Evolutionary conservation across 2,797 vertebrate species (phyloP), one percentile per base, ranked within the genome.

Genomic region (Microctenopoma steveboyesi): DNA sequence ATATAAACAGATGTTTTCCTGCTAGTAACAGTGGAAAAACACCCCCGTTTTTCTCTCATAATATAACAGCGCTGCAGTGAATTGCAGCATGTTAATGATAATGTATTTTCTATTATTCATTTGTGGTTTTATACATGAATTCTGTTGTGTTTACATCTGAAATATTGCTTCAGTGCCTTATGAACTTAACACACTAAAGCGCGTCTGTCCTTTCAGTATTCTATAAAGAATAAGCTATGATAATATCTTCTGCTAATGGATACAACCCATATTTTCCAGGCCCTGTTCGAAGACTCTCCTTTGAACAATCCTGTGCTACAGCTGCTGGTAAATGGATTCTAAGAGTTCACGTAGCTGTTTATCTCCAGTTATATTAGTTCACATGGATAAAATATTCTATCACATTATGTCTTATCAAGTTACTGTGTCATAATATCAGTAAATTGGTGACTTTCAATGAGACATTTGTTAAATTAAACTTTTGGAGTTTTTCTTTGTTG

Each of bases 281-380:
- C 86, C 74, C 80, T 93, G 16, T 8, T 39, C 15, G 75, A 54
- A 15, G 79, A 76, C 27, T 39, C 9, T 4, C 1, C 45, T 0
- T 37, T 88, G 25, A 28, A 68, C 13, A 71, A 67, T 28, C 69
- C 84, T 0, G 76, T 92, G 6, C 83, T 92, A 49, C 92, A 93
- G 74, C 12, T 92, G 51, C 43, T 93, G 87, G 92, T 93, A 48
- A 91, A 90, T 76, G 3, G 7, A 53, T 59, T n/a, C 33, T 3
- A 54, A 2, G 7, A 37, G 35, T 39, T 3, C 14, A 57, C 16
- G 30, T 57, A 5, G 49, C 3, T 12, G 48, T 25, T 12, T 14
- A 22, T 5, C 22, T 45, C 3, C 53, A 64, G 12, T 6, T 48
- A 2, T 62, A 7, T 15, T 50, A 12, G 13, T 43, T 1, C 5